Conservation (phyloP, 2,113 vertebrate genomes). For the Cygnus buccinator region DNA sequence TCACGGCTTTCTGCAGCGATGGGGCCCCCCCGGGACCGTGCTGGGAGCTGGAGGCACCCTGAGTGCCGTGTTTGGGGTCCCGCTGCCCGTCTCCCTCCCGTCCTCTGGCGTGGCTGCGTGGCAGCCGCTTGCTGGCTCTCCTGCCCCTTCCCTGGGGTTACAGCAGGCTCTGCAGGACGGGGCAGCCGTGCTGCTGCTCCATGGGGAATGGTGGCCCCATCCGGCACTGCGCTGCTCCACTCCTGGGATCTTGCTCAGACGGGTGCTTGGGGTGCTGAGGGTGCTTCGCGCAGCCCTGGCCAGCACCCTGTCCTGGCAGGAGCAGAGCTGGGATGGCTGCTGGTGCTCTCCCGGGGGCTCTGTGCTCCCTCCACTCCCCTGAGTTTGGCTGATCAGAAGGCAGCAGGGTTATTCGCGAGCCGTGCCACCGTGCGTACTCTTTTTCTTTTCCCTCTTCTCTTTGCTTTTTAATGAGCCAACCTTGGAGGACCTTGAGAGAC, state of each 20-base stretch:
- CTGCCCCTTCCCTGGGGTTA: not conserved
- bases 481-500: slow-evolving; percentile 33
- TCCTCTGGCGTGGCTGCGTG: rapidly evolving
- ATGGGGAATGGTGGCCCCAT: not conserved
- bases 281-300: rapidly evolving
- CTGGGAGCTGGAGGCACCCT: not conserved
- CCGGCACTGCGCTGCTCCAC: rapidly evolving
- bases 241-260: rapidly evolving
- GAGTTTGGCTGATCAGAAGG: not conserved
- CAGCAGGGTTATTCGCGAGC: not conserved
- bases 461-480: slow-evolving; percentile 35
- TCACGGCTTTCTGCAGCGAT: not conserved
- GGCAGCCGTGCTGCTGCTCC: not conserved
- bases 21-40: rapidly evolving
- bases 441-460: not conserved
- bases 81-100: not conserved
- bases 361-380: rapidly evolving
- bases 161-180: not conserved
- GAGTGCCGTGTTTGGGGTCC: not conserved
- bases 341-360: not conserved
- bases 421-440: not conserved
- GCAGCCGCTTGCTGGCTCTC: not conserved
- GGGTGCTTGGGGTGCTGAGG: not conserved
- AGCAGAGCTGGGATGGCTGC: not conserved
- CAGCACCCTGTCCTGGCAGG: not conserved